These are phyloP conservation scores for Pollenia labialis DNA, from an alignment of 2,888 invertebrate species.

Conservation along the genomic window DNA sequence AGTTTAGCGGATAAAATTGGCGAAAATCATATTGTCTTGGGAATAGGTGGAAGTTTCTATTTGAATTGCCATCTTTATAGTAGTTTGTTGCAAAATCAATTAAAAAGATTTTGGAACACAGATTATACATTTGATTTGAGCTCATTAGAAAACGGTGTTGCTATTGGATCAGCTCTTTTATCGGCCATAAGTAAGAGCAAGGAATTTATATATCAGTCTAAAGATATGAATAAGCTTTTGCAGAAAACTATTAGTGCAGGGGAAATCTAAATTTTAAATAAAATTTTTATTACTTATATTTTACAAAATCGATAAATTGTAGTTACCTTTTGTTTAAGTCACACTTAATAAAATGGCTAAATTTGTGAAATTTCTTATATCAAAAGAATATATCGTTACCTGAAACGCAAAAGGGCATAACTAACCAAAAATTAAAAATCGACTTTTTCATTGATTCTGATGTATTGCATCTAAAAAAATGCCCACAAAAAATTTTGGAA, in stretches of 20 bases:
- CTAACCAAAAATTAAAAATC: too few species aligned
- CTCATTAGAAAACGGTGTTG: constrained; percentile 2
- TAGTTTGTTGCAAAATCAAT: background rate
- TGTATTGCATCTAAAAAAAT: too few species aligned
- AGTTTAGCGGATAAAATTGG: constrained; percentile 94
- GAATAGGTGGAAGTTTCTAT: constrained; percentile 44
- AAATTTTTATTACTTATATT: too few species aligned
- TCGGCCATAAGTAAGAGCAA: constrained; percentile 29
- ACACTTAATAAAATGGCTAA: too few species aligned
- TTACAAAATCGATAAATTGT: too few species aligned
- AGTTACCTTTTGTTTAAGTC: too few species aligned
- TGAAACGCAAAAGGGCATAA: too few species aligned
- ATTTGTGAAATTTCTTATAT: too few species aligned
- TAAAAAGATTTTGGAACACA: background rate
- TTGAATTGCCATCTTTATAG: background rate
- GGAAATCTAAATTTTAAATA: background rate
- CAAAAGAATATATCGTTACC: too few species aligned
- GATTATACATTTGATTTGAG: constrained; percentile 38
- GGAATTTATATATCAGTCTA: constrained; percentile 26
- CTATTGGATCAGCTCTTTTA: constrained; percentile 43
- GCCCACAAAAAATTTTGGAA: too few species aligned
- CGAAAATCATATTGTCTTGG: constrained; percentile 92
- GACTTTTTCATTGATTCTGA: too few species aligned
- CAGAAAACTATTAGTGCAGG: background rate
- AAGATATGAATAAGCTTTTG: constrained; percentile 9